These are phyloP conservation scores for Mylabris phalerata DNA, from an alignment of 1,140 invertebrate species.

Conservation along the genomic window DNA sequence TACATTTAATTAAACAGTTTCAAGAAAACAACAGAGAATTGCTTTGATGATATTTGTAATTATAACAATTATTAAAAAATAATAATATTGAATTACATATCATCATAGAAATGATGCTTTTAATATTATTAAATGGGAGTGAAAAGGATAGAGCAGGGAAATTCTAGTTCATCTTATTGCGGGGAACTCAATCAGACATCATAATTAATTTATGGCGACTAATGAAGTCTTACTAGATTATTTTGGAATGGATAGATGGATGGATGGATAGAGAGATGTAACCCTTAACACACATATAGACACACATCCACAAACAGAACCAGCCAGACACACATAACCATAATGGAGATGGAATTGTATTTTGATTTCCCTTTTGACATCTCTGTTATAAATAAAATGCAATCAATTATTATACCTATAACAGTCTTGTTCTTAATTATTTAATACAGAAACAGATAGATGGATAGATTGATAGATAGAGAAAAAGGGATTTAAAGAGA, in stretches of 20 bases:
- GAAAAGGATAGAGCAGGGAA: too few species aligned
- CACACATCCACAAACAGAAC: too few species aligned
- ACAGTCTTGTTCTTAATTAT: too few species aligned
- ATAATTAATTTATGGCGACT: conserved; percentile 33
- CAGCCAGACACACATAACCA: too few species aligned
- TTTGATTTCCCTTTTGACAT: conserved; percentile 12
- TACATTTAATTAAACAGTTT: too few species aligned
- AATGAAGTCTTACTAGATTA: conserved; percentile 32
- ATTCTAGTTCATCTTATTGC: conserved; percentile 10
- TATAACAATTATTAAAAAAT: too few species aligned
- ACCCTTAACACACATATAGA: background rate
- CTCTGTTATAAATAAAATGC: background rate
- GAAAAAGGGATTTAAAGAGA: background rate
- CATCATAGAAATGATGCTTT: too few species aligned
- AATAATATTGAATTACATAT: too few species aligned
- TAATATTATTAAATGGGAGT: too few species aligned
- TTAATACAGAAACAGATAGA: background rate
- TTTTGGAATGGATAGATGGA: conserved; percentile 23
- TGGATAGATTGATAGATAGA: background rate
- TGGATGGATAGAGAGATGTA: conserved; percentile 20
- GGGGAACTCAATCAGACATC: conserved; percentile 32
- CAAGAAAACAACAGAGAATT: too few species aligned
- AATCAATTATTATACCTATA: background rate
- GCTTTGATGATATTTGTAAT: too few species aligned
- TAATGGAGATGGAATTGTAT: conserved; percentile 26